Percentiles rank a stretch among this genome's conserved stretches.
Conservation (phyloP, 2,113 vertebrate genomes). For the Anas platyrhynchos region DNA sequence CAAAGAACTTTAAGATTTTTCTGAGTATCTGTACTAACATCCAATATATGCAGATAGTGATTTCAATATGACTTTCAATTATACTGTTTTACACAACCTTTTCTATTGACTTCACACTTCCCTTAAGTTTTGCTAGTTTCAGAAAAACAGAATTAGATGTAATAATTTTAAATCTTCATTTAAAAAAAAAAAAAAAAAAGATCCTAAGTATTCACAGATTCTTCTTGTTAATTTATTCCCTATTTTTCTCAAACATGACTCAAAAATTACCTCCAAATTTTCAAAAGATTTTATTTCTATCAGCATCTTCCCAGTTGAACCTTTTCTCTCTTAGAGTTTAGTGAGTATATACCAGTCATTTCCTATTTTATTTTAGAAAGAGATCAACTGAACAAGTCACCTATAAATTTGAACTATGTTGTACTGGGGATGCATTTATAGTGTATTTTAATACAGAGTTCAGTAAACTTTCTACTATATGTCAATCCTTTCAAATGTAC, state of each 20-base stretch:
- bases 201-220: not conserved
- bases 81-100: not conserved
- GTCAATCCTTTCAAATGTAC: not conserved
- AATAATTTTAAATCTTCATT: not conserved
- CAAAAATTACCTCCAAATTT: not conserved
- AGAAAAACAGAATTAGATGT: not conserved
- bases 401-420: not conserved
- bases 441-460: not conserved
- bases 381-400: not conserved
- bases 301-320: not conserved
- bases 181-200: not conserved
- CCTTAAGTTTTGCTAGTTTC: not conserved
- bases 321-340: not conserved
- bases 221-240: not conserved
- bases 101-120: not conserved
- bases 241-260: not conserved
- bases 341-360: not conserved
- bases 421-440: not conserved
- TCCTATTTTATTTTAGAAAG: not conserved
- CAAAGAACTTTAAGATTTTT: not conserved
- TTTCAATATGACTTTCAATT: not conserved
- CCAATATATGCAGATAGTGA: not conserved
- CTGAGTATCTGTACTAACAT: not conserved
- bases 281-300: not conserved
- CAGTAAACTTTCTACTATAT: not conserved